These are phyloP conservation scores for Pelecanus crispus DNA, from an alignment of 2,113 vertebrate genomes.

Conservation along the genomic window DNA sequence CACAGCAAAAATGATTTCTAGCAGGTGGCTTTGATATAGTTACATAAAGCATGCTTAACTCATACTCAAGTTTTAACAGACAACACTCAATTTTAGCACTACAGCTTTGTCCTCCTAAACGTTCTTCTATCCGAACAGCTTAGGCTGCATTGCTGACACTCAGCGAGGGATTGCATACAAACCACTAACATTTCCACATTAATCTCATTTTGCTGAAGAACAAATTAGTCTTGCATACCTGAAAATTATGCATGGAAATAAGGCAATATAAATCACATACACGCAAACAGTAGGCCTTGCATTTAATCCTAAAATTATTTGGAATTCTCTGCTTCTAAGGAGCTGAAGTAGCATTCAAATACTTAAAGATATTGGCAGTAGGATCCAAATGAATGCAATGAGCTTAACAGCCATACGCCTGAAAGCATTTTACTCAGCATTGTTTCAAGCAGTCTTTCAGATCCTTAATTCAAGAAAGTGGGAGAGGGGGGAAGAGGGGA, in stretches of 20 bases:
- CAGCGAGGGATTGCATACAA: neutral
- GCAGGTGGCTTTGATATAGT: neutral
- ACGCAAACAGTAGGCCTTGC: neutral
- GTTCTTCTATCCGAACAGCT: neutral
- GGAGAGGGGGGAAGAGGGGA: neutral
- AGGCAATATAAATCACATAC: neutral
- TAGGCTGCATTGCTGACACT: neutral
- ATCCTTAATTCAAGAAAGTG: neutral
- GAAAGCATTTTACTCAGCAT: neutral
- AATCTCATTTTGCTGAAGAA: neutral
- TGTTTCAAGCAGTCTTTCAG: neutral
- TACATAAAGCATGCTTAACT: neutral
- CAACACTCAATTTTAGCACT: neutral
- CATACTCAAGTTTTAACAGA: neutral
- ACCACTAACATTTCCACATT: neutral
- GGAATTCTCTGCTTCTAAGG: neutral
- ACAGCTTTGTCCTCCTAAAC: neutral
- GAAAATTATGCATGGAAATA: neutral
- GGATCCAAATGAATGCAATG: neutral
- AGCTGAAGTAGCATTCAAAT: neutral
- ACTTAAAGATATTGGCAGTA: neutral
- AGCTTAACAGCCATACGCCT: neutral
- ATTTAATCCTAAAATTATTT: neutral
- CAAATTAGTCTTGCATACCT: neutral
- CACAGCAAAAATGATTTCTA: conserved; percentile 23